Conservation (phyloP, 1,140 invertebrate species). For the Drosophila murphyi region DNA sequence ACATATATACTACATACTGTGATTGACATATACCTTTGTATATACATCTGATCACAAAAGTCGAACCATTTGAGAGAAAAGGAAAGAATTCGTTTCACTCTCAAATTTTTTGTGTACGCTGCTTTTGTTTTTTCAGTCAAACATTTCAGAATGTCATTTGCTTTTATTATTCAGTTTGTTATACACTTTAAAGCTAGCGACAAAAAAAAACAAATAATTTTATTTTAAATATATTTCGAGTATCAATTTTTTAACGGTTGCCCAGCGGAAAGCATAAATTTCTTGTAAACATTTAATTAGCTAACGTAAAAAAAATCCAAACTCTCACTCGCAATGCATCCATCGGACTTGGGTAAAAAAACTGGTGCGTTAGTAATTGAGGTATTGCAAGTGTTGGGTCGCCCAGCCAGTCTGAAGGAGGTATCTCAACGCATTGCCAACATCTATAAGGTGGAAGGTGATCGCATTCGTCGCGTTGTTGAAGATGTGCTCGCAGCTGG, state of each 20-base stretch:
- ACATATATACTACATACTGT: too few species aligned
- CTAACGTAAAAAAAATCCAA: slow-evolving; percentile 22
- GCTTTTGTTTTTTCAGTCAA: slow-evolving; percentile 2
- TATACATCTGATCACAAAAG: too few species aligned
- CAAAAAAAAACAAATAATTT: slow-evolving; percentile 28
- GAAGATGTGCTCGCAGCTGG: slow-evolving; percentile 55
- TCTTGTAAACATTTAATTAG: slow-evolving; percentile 36
- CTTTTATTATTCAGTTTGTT: slow-evolving; percentile 27
- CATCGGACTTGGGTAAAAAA: slow-evolving; percentile 66
- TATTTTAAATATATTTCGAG: slow-evolving; percentile 53
- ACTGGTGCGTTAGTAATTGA: slow-evolving; percentile 67
- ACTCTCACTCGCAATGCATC: slow-evolving; percentile 46
- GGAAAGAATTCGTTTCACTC: too few species aligned
- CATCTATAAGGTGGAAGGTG: slow-evolving; percentile 52
- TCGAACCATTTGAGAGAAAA: too few species aligned
- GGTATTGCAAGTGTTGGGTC: slow-evolving; percentile 64
- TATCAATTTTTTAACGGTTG: slow-evolving; percentile 41
- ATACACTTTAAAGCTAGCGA: slow-evolving; percentile 31
- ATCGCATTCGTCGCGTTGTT: slow-evolving; percentile 60
- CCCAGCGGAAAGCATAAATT: slow-evolving; percentile 32
- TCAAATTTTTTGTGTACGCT: neutral
- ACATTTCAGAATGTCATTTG: neutral
- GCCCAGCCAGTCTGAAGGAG: slow-evolving; percentile 59
- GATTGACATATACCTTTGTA: too few species aligned
- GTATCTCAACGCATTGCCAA: slow-evolving; percentile 56